A percentile compares a stretch with the other conserved stretches of the same genome.
Evolutionary conservation across 2,888 invertebrate species (phyloP).

Genomic region (Cremastinae sp.): DNA sequence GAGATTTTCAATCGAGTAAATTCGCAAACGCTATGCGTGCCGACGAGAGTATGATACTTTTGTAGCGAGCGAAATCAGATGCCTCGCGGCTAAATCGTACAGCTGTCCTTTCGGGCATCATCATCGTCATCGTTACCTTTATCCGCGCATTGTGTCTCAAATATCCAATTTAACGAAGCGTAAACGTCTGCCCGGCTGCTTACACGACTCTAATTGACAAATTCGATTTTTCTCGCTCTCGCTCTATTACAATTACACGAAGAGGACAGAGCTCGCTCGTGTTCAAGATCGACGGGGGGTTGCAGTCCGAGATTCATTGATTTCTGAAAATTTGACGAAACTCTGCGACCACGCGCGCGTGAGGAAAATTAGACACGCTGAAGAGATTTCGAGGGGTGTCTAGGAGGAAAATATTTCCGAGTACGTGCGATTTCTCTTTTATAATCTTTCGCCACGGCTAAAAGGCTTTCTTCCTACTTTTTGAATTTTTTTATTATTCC

Average conservation of each 20-base stretch:
- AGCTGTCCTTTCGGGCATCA: slow-evolving; percentile 63
- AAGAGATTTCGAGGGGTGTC: slow-evolving; percentile 63
- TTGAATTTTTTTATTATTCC: slow-evolving; percentile 26
- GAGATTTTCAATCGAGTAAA: slow-evolving; percentile 23
- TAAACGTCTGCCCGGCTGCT: slow-evolving; percentile 70
- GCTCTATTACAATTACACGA: slow-evolving; percentile 34
- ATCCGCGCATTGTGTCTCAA: slow-evolving; percentile 64
- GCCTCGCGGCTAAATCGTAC: slow-evolving; percentile 69
- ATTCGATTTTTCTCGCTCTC: slow-evolving; percentile 78
- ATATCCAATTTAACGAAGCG: slow-evolving; percentile 75
- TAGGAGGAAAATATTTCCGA: neutral
- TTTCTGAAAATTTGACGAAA: slow-evolving; percentile 72
- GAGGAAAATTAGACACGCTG: slow-evolving; percentile 66
- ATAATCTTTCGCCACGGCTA: slow-evolving; percentile 53
- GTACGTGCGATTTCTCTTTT: slow-evolving; percentile 35
- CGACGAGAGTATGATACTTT: slow-evolving; percentile 65
- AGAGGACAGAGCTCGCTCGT: slow-evolving; percentile 21
- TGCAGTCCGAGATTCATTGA: slow-evolving; percentile 57
- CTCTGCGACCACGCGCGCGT: slow-evolving; percentile 48
- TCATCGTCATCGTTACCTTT: slow-evolving; percentile 41
- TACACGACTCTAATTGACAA: slow-evolving; percentile 78
- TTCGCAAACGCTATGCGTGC: slow-evolving; percentile 31
- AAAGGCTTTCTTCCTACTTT: slow-evolving; percentile 33
- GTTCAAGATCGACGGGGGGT: slow-evolving; percentile 36
- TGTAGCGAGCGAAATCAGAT: slow-evolving; percentile 74